Percentiles rank a stretch among this genome's conserved stretches.
Conservation (phyloP, 2,113 vertebrate genomes). For the Stercorarius parasiticus region DNA sequence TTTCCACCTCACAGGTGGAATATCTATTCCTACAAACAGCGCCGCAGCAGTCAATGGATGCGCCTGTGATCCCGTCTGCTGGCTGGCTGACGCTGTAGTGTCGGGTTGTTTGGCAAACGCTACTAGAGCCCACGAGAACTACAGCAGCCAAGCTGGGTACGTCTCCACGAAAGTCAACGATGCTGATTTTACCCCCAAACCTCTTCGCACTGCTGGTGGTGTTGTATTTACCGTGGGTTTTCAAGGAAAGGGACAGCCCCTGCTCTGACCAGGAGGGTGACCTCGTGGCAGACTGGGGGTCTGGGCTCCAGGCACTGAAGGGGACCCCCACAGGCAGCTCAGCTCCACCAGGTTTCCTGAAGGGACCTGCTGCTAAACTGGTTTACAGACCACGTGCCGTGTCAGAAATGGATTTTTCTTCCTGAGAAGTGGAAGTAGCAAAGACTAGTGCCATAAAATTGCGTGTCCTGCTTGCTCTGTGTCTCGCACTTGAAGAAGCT, state of each 20-base stretch:
- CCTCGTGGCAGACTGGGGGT: not conserved
- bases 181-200: not conserved
- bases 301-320: not conserved
- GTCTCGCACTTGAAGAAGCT: not conserved
- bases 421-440: not conserved
- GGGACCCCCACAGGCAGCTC: not conserved
- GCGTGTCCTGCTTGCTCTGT: not conserved
- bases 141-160: not conserved
- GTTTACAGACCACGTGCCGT: not conserved
- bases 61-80: not conserved
- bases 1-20: not conserved
- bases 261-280: not conserved
- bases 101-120: not conserved
- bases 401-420: not conserved
- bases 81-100: accelerated
- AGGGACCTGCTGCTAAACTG: not conserved
- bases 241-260: not conserved
- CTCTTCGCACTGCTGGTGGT: not conserved
- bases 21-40: not conserved
- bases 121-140: not conserved
- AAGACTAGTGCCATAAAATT: not conserved
- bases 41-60: not conserved
- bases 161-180: not conserved
- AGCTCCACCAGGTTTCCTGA: not conserved
- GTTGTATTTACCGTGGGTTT: not conserved